Percentiles rank a stretch among this genome's conserved stretches.
Conservation (phyloP, 2,888 invertebrate genomes). For the Lithophane leautieri region DNA sequence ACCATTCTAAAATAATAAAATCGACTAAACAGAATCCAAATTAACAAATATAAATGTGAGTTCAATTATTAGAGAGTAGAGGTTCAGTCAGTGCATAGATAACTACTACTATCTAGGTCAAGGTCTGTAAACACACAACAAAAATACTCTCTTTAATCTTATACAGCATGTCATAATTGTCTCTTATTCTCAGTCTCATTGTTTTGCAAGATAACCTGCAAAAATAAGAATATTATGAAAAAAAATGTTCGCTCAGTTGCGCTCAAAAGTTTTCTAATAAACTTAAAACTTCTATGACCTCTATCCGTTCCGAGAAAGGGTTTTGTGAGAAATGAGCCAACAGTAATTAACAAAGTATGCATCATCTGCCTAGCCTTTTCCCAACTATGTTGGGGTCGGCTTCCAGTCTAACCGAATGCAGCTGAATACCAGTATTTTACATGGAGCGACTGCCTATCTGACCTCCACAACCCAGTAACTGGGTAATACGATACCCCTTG, state of each 20-base stretch:
- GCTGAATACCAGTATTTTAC: too few relatives aligned
- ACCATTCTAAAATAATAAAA: conserved; percentile 55
- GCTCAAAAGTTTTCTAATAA: neutral
- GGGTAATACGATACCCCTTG: too few relatives aligned
- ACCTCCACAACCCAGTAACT: too few relatives aligned
- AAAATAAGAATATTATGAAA: neutral
- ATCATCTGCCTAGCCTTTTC: too few relatives aligned
- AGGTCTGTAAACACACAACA: neutral
- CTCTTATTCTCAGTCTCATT: too few relatives aligned
- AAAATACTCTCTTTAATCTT: neutral
- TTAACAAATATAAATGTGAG: neutral
- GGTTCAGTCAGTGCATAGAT: neutral
- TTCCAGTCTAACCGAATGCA: too few relatives aligned
- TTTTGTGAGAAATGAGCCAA: neutral
- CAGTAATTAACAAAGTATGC: too few relatives aligned
- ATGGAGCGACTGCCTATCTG: too few relatives aligned
- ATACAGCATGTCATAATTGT: too few relatives aligned
- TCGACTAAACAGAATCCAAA: conserved; percentile 53
- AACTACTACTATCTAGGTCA: neutral
- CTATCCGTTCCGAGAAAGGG: neutral
- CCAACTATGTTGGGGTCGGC: too few relatives aligned
- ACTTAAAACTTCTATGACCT: neutral
- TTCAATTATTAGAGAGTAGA: neutral
- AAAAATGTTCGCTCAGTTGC: neutral
- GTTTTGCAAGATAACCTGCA: neutral